A percentile compares a stretch with the other conserved stretches of the same genome.
phyloP scores from a whole-genome alignment of 37 sponge, comb jelly and placozoan species.

The Oopsacas minuta region DNA sequence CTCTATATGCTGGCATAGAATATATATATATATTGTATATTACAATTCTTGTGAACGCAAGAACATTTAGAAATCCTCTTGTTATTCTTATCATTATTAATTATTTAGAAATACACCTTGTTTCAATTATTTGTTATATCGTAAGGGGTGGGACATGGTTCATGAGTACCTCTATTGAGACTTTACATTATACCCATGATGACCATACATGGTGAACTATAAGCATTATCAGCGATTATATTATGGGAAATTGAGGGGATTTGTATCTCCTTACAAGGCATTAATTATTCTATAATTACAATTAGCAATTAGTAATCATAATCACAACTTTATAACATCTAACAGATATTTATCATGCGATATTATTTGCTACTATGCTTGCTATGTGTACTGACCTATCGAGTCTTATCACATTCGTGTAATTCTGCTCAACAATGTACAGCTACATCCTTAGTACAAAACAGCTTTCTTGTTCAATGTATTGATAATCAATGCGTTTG shows the following conservation, averaged over 20 bases:
- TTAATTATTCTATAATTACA: too few relatives aligned
- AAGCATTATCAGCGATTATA: too few relatives aligned
- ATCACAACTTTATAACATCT: too few relatives aligned
- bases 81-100: not conserved
- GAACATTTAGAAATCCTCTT: not conserved
- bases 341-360: not conserved
- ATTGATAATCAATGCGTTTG: not conserved
- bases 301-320: too few relatives aligned
- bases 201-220: too few relatives aligned
- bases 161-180: too few relatives aligned
- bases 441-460: not conserved
- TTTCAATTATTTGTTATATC: too few relatives aligned
- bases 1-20: not conserved
- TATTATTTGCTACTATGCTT: not conserved
- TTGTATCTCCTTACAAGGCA: too few relatives aligned
- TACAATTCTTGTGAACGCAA: not conserved
- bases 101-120: too few relatives aligned
- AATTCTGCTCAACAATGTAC: not conserved
- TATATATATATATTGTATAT: conserved; percentile 12
- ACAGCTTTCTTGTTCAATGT: not conserved
- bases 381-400: not conserved
- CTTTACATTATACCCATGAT: too few relatives aligned
- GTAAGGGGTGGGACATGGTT: too few relatives aligned
- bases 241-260: too few relatives aligned
- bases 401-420: not conserved